These are phyloP conservation scores for Stenolophus ochropezus DNA, from an alignment of 2,888 invertebrate genomes.

Conservation along the genomic window DNA sequence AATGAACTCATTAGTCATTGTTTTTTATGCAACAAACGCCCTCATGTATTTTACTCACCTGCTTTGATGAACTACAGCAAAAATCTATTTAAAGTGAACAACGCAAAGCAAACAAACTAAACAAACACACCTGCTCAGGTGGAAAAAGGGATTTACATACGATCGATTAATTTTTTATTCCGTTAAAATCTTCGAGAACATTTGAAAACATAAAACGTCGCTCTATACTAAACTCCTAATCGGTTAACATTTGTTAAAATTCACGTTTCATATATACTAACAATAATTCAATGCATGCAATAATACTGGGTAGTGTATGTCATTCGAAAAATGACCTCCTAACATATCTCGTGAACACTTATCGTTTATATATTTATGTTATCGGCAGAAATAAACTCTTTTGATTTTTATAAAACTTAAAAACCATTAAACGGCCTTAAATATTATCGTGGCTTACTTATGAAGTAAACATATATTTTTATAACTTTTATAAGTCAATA, in stretches of 20 bases:
- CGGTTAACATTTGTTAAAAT: conserved; percentile 50
- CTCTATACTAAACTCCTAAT: conserved; percentile 33
- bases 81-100: conserved; percentile 2
- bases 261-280: conserved; percentile 45
- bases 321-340: conserved; percentile 14
- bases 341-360: conserved; percentile 43
- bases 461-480: conserved; percentile 24
- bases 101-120: conserved; percentile 28
- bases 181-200: conserved; percentile 55
- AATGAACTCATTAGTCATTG: not conserved
- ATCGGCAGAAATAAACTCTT: conserved; percentile 31
- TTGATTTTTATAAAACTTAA: conserved; percentile 45
- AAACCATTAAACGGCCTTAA: conserved; percentile 37
- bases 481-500: conserved; percentile 42
- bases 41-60: conserved; percentile 11
- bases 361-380: conserved; percentile 23
- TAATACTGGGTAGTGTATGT: conserved; percentile 27
- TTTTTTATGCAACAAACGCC: not conserved
- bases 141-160: conserved; percentile 40
- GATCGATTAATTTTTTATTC: conserved; percentile 55
- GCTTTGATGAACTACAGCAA: conserved; percentile 3
- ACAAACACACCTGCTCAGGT: conserved; percentile 24
- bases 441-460: conserved; percentile 40
- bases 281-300: conserved; percentile 41
- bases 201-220: conserved; percentile 38